A percentile compares a stretch with the other conserved stretches of the same genome.
Evolutionary conservation across 2,888 invertebrate species (phyloP).

Genomic region (Drosophila gaucha): DNA sequence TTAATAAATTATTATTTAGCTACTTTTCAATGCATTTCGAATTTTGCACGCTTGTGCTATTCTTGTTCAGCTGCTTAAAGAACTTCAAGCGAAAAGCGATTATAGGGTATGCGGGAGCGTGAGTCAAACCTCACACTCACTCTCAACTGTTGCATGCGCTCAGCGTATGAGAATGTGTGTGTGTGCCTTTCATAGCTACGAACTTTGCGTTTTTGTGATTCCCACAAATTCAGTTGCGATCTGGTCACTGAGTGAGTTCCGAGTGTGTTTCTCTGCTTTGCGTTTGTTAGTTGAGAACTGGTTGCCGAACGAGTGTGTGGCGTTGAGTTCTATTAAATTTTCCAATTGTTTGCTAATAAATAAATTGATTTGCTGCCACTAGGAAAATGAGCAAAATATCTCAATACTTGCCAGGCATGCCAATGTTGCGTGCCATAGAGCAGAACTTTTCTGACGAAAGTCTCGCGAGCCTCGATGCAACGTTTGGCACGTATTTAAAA

Average conservation of each 20-base stretch:
- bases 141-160: background rate
- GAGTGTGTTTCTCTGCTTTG: too few relatives aligned
- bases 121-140: background rate
- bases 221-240: conserved; percentile 26
- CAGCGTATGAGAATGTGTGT: too few relatives aligned
- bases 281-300: conserved; percentile 8
- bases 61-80: background rate
- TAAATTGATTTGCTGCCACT: background rate
- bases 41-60: background rate
- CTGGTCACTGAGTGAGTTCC: too few relatives aligned
- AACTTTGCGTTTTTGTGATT: conserved; percentile 22
- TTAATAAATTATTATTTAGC: too few relatives aligned
- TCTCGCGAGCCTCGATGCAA: conserved; percentile 3
- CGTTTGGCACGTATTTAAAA: conserved; percentile 44
- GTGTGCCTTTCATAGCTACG: background rate
- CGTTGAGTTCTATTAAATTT: background rate
- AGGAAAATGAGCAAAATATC: background rate
- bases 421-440: conserved; percentile 27
- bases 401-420: conserved; percentile 12
- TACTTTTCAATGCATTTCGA: background rate
- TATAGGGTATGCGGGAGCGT: background rate
- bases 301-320: background rate
- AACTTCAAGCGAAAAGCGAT: too few relatives aligned
- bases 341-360: background rate
- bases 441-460: conserved; percentile 25